Base-by-base conservation (phyloP, 2,888 invertebrate species). In the Mesorhabditis spiculigera region DNA sequence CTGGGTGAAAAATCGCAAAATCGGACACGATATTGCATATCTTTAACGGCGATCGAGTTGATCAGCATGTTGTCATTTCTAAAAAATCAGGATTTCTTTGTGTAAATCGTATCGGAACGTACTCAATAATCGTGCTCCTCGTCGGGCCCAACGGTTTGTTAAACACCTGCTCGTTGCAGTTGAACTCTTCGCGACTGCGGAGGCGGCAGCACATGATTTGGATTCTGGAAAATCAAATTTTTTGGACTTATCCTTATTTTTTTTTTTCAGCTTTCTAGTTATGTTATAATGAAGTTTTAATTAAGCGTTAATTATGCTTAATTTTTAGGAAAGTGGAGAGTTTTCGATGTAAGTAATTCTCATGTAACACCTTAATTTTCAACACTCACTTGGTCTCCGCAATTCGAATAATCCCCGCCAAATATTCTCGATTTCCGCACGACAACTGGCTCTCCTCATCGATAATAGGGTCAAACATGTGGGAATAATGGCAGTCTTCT, bases 141-240 rank as follows among this genome's bases (percentile, higher is more conserved):
- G 78, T 80, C 5, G 75, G 71, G 28, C 83, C 84, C 63, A 82
- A 70, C 4, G 85, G 85, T 64, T 84, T 85, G 69, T 78, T 80
- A 75, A 82, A 85, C 4, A 68, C 65, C 28, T 74, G 72, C 66
- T 82, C 81, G 6, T 75, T 76, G 69, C 85, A 85, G 68, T 81
- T 80, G 65, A 78, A 76, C 68, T 83, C 83, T 45, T 79, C 79
- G 42, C 85, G 75, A 45, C 82, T 79, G 41, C 85, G 72, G 62
- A 85, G 70, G 8, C 77, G 77, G 65, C 85, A 85, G 70, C 85
- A 85, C 74, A 82, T 76, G 16, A 84, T 71, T 81, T 85, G 85
- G 61, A 85, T 78, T 71, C 85, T 84, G 65, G 67, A 77, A 28
- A 28, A 28, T 1, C 3, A 28, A 28, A 28, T 28, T 28, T 28